Percentiles rank a stretch among this genome's conserved stretches.
phyloP scores from a whole-genome alignment of 2,888 invertebrate species.

The Callinectes sapidus region DNA sequence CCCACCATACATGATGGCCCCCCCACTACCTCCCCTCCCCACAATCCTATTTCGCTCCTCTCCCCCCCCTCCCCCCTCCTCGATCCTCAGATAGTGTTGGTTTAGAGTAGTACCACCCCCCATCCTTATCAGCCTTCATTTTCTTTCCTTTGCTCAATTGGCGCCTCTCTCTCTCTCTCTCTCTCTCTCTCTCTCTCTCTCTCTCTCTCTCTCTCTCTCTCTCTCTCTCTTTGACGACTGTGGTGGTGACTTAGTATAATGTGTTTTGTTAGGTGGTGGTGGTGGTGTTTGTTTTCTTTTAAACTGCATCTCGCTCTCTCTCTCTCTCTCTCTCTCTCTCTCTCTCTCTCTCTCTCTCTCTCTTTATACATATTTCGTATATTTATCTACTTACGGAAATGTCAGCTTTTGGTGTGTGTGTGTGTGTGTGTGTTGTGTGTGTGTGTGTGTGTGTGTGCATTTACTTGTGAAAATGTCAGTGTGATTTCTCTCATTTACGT shows the following conservation, averaged over 20 bases:
- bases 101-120: neutral
- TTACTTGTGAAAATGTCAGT: too few relatives aligned
- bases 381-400: too few relatives aligned
- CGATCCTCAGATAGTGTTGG: neutral
- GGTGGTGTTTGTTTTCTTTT: too few relatives aligned
- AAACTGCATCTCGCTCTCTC: too few relatives aligned
- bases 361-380: too few relatives aligned
- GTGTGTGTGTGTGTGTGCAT: too few relatives aligned
- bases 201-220: neutral
- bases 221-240: neutral
- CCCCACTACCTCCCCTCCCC: neutral
- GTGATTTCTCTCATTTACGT: too few relatives aligned
- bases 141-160: neutral
- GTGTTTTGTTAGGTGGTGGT: neutral
- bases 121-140: neutral
- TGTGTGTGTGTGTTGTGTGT: too few relatives aligned
- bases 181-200: neutral
- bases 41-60: neutral
- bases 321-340: too few relatives aligned
- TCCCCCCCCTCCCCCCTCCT: neutral
- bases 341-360: too few relatives aligned
- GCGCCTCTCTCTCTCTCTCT: neutral
- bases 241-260: neutral
- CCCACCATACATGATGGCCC: conserved; percentile 23
- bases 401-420: too few relatives aligned